phyloP scores from a whole-genome alignment of 2,113 vertebrate genomes.

The Callipepla squamata region DNA sequence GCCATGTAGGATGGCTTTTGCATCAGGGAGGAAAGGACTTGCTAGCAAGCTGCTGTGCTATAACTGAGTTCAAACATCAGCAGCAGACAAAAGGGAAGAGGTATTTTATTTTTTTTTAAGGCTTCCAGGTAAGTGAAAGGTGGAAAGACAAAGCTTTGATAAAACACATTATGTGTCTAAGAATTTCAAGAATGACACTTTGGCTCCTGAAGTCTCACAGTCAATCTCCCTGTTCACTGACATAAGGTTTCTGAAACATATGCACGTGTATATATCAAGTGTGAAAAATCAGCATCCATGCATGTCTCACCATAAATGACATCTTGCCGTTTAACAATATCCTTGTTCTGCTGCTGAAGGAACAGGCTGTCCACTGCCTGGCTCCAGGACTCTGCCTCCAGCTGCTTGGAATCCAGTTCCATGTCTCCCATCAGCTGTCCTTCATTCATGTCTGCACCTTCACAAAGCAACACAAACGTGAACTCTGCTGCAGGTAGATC shows the following conservation, averaged over 20 bases:
- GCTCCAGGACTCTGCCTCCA: constrained; percentile 97
- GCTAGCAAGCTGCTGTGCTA: neutral
- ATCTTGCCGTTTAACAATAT: constrained; percentile 92
- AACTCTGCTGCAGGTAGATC: neutral
- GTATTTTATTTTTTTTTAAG: too few relatives aligned
- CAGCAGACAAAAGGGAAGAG: neutral
- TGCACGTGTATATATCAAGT: neutral
- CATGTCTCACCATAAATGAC: too few relatives aligned
- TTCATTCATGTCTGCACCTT: constrained; percentile 96
- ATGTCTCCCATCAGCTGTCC: constrained; percentile 96
- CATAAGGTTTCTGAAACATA: neutral
- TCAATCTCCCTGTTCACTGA: neutral
- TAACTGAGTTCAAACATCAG: neutral
- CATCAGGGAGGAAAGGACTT: neutral
- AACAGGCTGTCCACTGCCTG: constrained; percentile 88
- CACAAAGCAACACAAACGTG: neutral
- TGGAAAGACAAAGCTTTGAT: neutral
- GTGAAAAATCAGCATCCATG: neutral
- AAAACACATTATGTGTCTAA: neutral
- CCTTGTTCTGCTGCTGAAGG: constrained; percentile 89
- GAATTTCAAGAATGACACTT: neutral
- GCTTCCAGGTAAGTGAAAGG: too few relatives aligned
- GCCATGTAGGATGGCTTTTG: neutral
- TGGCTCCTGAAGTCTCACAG: neutral
- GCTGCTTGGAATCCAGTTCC: constrained; percentile 88